phyloP scores from a whole-genome alignment of 2,888 invertebrate species.

The Limnephilus marmoratus region DNA sequence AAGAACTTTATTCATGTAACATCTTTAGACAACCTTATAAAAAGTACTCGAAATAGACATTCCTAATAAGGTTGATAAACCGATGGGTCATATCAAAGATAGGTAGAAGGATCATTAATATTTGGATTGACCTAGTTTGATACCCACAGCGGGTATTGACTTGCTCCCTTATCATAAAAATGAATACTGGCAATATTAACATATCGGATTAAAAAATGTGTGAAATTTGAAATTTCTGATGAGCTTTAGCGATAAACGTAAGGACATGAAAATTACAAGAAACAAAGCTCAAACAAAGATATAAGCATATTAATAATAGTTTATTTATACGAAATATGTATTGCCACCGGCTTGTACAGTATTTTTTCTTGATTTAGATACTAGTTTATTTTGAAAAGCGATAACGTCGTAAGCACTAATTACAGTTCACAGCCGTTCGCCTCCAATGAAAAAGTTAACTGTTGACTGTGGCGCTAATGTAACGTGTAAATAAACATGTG shows the following conservation, averaged over 20 bases:
- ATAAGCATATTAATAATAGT: no score
- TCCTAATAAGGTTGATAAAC: background rate
- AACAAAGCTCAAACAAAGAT: no score
- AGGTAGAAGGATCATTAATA: background rate
- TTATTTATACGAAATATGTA: background rate
- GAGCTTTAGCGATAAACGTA: no score
- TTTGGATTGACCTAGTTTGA: background rate
- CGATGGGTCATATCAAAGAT: background rate
- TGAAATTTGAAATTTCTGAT: no score
- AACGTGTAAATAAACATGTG: constrained; percentile 23
- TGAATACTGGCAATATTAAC: no score
- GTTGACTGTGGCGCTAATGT: constrained; percentile 23
- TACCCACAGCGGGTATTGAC: background rate
- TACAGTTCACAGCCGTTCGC: background rate
- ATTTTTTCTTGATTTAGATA: background rate
- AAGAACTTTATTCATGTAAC: background rate
- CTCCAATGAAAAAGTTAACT: constrained; percentile 7
- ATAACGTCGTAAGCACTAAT: background rate
- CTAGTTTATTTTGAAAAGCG: background rate
- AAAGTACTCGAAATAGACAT: background rate
- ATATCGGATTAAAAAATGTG: no score
- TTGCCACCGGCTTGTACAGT: background rate
- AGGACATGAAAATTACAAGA: no score
- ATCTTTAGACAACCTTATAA: background rate
- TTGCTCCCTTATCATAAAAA: no score